Evolutionary conservation across 2,797 vertebrate species (phyloP).

Genomic region (Bradypus variegatus): DNA sequence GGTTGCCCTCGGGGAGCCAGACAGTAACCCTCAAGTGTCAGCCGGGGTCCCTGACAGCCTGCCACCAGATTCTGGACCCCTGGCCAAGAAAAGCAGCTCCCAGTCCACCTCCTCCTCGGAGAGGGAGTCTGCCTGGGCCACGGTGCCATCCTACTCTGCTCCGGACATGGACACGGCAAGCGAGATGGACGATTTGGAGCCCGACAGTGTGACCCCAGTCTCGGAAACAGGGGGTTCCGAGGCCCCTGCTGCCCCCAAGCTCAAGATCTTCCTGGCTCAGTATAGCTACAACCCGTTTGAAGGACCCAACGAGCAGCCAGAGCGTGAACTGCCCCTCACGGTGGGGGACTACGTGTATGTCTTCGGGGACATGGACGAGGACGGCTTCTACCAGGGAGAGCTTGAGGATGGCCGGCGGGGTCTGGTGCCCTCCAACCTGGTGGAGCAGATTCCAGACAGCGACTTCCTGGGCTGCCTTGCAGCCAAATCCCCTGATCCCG

Average conservation of each 20-base stretch:
- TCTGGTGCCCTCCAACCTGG: constrained; percentile 84
- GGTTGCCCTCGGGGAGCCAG: neutral
- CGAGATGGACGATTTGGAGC: constrained; percentile 81
- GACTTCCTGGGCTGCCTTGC: constrained; percentile 73
- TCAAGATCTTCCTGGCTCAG: constrained; percentile 82
- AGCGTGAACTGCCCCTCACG: constrained; percentile 82
- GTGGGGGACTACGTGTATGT: constrained; percentile 84
- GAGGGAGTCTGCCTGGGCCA: constrained; percentile 71
- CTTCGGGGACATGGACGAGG: constrained; percentile 83
- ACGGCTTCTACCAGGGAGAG: constrained; percentile 87
- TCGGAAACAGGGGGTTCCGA: constrained; percentile 66
- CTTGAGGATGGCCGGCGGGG: constrained; percentile 85
- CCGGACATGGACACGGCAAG: constrained; percentile 83
- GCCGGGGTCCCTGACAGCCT: neutral
- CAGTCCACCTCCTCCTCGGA: constrained; percentile 75
- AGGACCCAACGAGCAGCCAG: constrained; percentile 83
- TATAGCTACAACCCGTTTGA: constrained; percentile 85
- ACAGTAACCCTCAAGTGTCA: neutral
- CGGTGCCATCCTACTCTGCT: constrained; percentile 70
- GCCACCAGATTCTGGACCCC: constrained; percentile 28
- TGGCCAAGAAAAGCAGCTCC: constrained; percentile 69
- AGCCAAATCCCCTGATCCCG: constrained; percentile 73
- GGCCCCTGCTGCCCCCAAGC: constrained; percentile 66
- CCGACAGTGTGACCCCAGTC: constrained; percentile 74
- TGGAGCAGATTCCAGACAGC: constrained; percentile 81